A percentile compares a stretch with the other conserved stretches of the same genome.
Evolutionary conservation across 2,888 invertebrate genomes (phyloP).

Genomic region (Cataglyphis albicans): DNA sequence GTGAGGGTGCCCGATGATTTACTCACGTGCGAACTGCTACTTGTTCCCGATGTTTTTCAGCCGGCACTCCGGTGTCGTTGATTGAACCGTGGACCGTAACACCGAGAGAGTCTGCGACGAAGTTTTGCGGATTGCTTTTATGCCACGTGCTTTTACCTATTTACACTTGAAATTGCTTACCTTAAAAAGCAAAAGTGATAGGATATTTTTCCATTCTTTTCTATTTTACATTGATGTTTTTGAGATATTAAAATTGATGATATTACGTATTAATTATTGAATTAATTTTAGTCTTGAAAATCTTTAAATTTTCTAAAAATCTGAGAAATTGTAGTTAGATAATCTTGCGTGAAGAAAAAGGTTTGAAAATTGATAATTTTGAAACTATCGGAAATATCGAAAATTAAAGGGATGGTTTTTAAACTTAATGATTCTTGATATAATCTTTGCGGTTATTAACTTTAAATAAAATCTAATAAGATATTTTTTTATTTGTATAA

Average conservation of each 20-base stretch:
- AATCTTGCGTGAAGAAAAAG: slow-evolving; percentile 30
- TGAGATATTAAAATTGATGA: neutral
- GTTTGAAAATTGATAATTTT: slow-evolving; percentile 34
- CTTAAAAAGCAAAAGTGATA: neutral
- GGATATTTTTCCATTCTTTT: neutral
- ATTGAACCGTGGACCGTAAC: slow-evolving; percentile 11
- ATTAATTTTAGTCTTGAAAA: slow-evolving; percentile 35
- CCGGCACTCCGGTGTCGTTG: neutral
- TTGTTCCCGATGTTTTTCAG: slow-evolving; percentile 35
- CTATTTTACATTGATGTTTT: neutral
- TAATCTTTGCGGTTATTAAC: neutral
- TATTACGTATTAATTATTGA: neutral
- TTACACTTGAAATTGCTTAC: neutral
- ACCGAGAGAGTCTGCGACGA: neutral
- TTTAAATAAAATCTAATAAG: neutral
- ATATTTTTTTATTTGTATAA: neutral
- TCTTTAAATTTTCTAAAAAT: slow-evolving; percentile 43
- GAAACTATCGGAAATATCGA: slow-evolving; percentile 23
- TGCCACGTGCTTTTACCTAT: neutral
- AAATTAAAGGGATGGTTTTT: neutral
- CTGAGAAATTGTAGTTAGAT: slow-evolving; percentile 35
- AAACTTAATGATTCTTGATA: neutral
- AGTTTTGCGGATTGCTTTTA: slow-evolving; percentile 6
- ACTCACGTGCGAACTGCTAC: slow-evolving; percentile 5
- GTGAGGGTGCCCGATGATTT: slow-evolving; percentile 19